These are phyloP conservation scores for Megathymus violae DNA, from an alignment of 1,140 invertebrate species.

Conservation along the genomic window DNA sequence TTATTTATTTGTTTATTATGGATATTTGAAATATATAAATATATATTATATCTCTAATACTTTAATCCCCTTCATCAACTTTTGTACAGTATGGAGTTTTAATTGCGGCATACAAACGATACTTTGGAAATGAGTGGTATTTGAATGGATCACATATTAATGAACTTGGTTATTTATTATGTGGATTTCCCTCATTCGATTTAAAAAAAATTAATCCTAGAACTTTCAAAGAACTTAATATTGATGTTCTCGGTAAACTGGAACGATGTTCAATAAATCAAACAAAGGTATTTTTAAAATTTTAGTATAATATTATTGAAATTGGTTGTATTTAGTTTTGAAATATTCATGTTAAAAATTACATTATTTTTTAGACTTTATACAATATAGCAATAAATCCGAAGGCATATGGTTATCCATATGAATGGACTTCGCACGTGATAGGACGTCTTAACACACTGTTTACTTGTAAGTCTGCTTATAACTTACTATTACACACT, in stretches of 20 bases:
- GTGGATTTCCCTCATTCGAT: slow-evolving; percentile 64
- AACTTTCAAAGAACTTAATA: slow-evolving; percentile 59
- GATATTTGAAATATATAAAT: no score
- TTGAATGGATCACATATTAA: slow-evolving; percentile 59
- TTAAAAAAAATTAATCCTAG: slow-evolving; percentile 57
- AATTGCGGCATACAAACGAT: slow-evolving; percentile 66
- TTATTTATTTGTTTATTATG: no score
- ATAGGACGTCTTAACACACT: slow-evolving; percentile 53
- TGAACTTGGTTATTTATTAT: slow-evolving; percentile 68
- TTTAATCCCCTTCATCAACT: background rate
- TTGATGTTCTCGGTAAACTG: slow-evolving; percentile 59
- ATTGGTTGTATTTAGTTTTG: slow-evolving; percentile 5
- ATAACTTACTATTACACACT: no score
- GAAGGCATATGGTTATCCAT: slow-evolving; percentile 64
- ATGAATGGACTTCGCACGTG: slow-evolving; percentile 74
- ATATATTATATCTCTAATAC: no score
- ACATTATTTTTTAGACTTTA: slow-evolving; percentile 54
- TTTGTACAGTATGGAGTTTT: slow-evolving; percentile 61
- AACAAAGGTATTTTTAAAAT: slow-evolving; percentile 56
- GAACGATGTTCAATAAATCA: slow-evolving; percentile 58
- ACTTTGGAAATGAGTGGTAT: slow-evolving; percentile 63
- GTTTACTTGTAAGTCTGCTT: slow-evolving; percentile 68
- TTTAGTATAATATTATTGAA: slow-evolving; percentile 11
- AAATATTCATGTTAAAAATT: slow-evolving; percentile 12
- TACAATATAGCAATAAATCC: slow-evolving; percentile 63